A percentile compares a stretch with the other conserved stretches of the same genome.
Conservation (phyloP, 64 coral and sea anemone genomes). For the Stichodactyla mertensii region DNA sequence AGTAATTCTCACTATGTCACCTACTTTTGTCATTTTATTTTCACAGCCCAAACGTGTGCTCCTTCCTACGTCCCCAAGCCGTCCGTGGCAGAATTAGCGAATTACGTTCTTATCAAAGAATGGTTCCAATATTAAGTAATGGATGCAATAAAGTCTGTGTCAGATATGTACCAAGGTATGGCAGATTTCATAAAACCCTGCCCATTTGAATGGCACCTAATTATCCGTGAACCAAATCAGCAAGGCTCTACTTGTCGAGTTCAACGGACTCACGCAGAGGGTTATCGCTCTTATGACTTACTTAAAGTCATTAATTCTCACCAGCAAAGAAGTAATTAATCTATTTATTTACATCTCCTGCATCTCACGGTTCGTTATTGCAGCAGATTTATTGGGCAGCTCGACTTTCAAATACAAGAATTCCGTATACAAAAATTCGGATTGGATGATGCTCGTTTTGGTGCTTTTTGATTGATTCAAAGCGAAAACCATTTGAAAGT, state of each 20-base stretch:
- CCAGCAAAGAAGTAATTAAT: background rate
- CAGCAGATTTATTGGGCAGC: background rate
- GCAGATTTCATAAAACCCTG: background rate
- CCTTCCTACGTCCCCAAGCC: background rate
- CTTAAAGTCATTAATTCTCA: background rate
- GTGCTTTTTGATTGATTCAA: too few relatives aligned
- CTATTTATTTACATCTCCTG: background rate
- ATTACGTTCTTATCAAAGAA: background rate
- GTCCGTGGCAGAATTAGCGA: background rate
- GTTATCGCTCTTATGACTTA: background rate
- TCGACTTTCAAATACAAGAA: background rate
- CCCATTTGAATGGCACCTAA: background rate
- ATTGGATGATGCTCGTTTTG: too few relatives aligned
- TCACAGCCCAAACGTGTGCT: conserved; percentile 4
- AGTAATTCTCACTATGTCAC: too few relatives aligned
- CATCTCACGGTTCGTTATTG: background rate
- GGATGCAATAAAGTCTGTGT: background rate
- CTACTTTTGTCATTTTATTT: background rate
- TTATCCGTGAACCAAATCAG: background rate
- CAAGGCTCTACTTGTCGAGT: background rate
- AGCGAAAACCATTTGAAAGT: too few relatives aligned
- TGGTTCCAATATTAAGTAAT: background rate
- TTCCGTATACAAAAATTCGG: background rate
- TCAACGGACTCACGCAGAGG: conserved; percentile 8
- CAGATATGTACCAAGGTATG: conserved; percentile 13